These are phyloP conservation scores for Mixornis gularis DNA, from an alignment of 2,113 vertebrate species.

Conservation along the genomic window DNA sequence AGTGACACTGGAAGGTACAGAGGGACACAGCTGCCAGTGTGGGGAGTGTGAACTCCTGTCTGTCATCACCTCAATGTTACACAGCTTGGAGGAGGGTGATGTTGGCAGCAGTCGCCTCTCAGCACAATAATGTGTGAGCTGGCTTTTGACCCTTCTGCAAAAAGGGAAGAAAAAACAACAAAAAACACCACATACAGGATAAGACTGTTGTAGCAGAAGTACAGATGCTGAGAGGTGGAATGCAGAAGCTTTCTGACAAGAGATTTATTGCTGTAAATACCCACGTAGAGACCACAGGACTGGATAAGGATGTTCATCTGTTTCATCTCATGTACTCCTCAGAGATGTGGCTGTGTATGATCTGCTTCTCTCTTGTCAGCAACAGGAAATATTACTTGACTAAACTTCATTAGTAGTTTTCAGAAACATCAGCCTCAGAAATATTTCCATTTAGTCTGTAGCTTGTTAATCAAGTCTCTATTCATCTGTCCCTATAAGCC, in stretches of 20 bases:
- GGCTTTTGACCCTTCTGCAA: neutral
- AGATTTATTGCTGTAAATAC: neutral
- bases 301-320: neutral
- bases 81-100: neutral
- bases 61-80: neutral
- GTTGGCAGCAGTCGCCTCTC: neutral
- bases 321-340: neutral
- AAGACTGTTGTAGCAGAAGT: neutral
- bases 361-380: neutral
- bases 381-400: constrained; percentile 23
- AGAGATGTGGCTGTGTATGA: neutral
- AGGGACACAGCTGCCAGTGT: neutral
- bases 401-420: constrained; percentile 18
- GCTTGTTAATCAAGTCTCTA: constrained; percentile 50
- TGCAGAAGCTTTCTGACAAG: neutral
- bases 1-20: neutral
- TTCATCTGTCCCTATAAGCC: constrained; percentile 47
- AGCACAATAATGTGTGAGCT: neutral
- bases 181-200: neutral
- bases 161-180: neutral
- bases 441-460: constrained; percentile 22
- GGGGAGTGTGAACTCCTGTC: neutral
- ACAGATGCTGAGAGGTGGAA: neutral
- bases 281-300: neutral
- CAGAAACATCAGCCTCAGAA: constrained; percentile 55